Evolutionary conservation across 2,888 invertebrate genomes (phyloP).

Genomic region (Drosophila bunnanda): DNA sequence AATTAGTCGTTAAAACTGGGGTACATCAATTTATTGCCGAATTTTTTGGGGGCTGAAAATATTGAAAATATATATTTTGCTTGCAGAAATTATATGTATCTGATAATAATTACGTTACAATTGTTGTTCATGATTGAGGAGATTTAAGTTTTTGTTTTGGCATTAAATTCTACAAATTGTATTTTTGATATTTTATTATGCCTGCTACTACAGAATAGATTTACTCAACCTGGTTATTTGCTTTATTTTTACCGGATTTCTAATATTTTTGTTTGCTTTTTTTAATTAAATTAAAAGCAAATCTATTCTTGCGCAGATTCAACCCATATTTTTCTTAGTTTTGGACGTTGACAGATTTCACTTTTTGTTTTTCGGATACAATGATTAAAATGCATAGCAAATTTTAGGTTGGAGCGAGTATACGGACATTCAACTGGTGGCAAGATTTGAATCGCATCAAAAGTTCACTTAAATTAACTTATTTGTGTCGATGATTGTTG

Average conservation of each 20-base stretch:
- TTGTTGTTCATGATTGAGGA: conserved; percentile 31
- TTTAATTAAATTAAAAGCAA: neutral
- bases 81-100: conserved; percentile 21
- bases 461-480: conserved; percentile 20
- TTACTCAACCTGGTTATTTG: neutral
- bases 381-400: conserved; percentile 53
- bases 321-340: conserved; percentile 1
- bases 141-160: conserved; percentile 24
- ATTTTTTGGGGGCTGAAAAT: conserved; percentile 43
- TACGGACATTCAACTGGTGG: conserved; percentile 23
- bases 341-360: conserved; percentile 30
- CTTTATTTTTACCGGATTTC: neutral
- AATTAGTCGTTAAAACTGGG: conserved; percentile 28
- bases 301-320: conserved; percentile 14
- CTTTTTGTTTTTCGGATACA: conserved; percentile 74
- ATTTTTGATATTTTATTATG: conserved; percentile 35
- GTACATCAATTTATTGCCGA: conserved; percentile 63
- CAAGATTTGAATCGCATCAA: conserved; percentile 32
- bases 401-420: conserved; percentile 15
- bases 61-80: conserved; percentile 38
- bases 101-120: conserved; percentile 39
- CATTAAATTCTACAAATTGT: conserved; percentile 28
- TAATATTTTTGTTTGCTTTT: neutral
- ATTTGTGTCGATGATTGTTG: conserved; percentile 25
- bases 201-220: conserved; percentile 21